Evolutionary conservation across 2,113 vertebrate genomes (phyloP), one percentile per base, ranked within the genome.

Genomic region (Balaeniceps rex): DNA sequence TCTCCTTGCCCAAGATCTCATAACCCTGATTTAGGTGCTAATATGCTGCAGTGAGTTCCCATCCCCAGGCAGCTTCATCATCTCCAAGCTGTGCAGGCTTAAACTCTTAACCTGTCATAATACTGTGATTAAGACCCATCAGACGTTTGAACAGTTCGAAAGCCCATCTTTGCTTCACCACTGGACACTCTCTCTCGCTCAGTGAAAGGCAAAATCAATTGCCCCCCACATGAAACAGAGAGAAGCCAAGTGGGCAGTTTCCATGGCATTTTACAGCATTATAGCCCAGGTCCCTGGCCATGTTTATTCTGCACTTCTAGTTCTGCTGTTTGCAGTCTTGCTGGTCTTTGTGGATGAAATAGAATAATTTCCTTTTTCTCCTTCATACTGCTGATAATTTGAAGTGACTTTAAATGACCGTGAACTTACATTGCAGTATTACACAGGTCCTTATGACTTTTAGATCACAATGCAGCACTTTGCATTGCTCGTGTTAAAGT

Each of bases 91-190:
- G 51, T 70, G 29, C 71, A 63, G 81, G 63, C 51, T 96, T 96
- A 95, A 93, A 94, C 85, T 25, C 91, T 97, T 94, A 95, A 94
- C 93, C 87, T 93, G 91, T 90, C 87, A 60, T 93, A 91, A 94
- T 74, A 88, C 68, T 18, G 4, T 91, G 93, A 96, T 93, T 94
- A 96, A 97, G 93, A 47, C 38, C 60, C 91, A 80, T 77, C 96
- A 91, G 69, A 83, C 58, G 68, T 95, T 95, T 83, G 89, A 95
- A 54, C 75, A 15, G 55, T 85, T 95, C 11, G 7, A 89, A 94
- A 96, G 26, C 38, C 66, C 78, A 40, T 94, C 58, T 85, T 65
- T 74, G n/a, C 75, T 91, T 83, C 78, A 58, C 65, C 51, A 85
- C 70, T 2, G 14, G 77, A 58, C 40, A 15, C 11, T 51, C 33